Evolutionary conservation across 2,888 invertebrate genomes (phyloP), one percentile per base, ranked within the genome.

Genomic region (Drosophila meridiana): DNA sequence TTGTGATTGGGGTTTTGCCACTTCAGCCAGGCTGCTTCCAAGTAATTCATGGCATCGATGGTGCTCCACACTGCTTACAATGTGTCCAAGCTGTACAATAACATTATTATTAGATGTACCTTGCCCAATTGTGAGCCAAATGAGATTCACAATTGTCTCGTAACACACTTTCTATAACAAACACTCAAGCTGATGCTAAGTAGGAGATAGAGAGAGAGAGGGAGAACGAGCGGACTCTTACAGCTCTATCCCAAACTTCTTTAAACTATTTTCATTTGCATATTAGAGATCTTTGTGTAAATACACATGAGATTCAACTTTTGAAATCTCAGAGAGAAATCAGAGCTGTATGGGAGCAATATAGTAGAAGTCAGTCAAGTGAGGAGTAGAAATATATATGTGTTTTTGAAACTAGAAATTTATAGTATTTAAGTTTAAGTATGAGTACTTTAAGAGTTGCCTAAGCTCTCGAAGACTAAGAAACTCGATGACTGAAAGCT

Each of bases 31-130:
- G 40, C 61, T 38, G 62, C 63, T 63, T 40, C 43, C 56, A 70
- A 70, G 66, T 66, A 75, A 66, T 60, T 78, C 57, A 63, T 40
- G 79, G 62, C 83, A 68, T 78, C 68, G 60, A 84, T 82, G 61
- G 79, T 75, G 38, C 85, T 82, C 64, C 71, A 84, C 79, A 64
- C 82, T 68, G 72, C 82, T 75, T 79, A 82, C 68, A 75, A 69
- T 75, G 61, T 81, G 55, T 74, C 74, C 63, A 60, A 48, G 52
- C 36, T 50, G 43, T 53, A 59, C 52, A 69, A 38, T 73, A 69
- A 78, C 74, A 78, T 57, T 78, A 73, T 77, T 55, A 76, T 76
- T 71, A 71, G 76, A 59, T 69, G 36, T 56, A 42, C 11, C 57
- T 75, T 62, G 61, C 61, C 43, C 60, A 66, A 67, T 38, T 56